Evolutionary conservation across 1,140 invertebrate species (phyloP), one percentile per base, ranked within the genome.

Genomic region (Drosophila ficusphila): DNA sequence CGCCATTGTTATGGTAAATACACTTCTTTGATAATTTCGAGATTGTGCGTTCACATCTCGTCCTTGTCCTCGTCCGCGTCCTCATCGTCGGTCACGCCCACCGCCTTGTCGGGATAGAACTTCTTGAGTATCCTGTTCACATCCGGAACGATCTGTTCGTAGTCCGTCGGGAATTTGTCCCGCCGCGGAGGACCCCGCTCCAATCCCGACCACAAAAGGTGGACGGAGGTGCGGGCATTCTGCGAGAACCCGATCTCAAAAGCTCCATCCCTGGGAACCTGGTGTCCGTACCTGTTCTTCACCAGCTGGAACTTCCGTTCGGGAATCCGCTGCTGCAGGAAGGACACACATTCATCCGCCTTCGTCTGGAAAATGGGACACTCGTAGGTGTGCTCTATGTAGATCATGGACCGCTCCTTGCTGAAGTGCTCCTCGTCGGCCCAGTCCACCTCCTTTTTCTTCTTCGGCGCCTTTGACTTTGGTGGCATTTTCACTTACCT

Each of bases 351-450:
- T 36, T 91, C 90, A 0, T 90, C 90, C n/a, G 90, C 86, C 38
- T 90, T 90, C 0, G 48, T 75, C 25, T 68, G 41, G 19, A 91
- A 90, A 16, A 90, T 90, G 29, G 90, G 86, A 7, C 90, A 90
- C 39, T 90, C 90, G 23, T 31, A 14, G 23, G 89, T 88, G 42
- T 90, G 90, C 29, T 90, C 90, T 0, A 90, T 85, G 33, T 72
- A 82, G 29, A 91, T 67, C 18, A 91, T 89, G 9, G 73, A 77
- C 7, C 90, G 90, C 3, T 78, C 78, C 44, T 91, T 91, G 11
- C 48, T 34, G 46, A 91, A 91, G 34, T 79, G 16, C 31, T 78
- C 90, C 1, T 91, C 90, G 3, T 19, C 38, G 2, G 73, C 49
- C 90, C 90, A 91, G 39, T 91, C 86, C 4, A 89, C 56, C 6